Percentiles rank a stretch among this genome's conserved stretches.
Evolutionary conservation across 1,140 invertebrate species (phyloP).

Genomic region (Drosophila ohnishii): DNA sequence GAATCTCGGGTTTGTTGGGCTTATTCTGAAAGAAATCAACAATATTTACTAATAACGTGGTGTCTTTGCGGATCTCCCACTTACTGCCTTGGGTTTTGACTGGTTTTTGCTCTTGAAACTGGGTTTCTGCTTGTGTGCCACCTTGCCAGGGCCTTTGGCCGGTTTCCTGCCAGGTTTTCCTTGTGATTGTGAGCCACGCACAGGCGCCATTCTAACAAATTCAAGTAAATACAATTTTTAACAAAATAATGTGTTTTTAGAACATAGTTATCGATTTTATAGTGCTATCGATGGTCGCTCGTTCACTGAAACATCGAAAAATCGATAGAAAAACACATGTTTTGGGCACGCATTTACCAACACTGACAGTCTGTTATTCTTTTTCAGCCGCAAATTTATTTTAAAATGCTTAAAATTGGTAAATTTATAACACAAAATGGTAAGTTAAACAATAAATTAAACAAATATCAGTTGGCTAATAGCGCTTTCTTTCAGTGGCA

Average conservation of each 20-base stretch:
- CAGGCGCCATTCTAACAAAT: slow-evolving; percentile 1
- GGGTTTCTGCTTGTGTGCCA: slow-evolving; percentile 32
- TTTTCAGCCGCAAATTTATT: neutral
- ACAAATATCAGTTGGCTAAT: neutral
- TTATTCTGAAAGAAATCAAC: slow-evolving; percentile 39
- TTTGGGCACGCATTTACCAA: neutral
- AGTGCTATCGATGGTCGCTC: slow-evolving; percentile 6
- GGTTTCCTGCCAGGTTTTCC: slow-evolving; percentile 35
- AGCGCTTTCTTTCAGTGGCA: neutral
- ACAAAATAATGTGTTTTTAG: slow-evolving; percentile 14
- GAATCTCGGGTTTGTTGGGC: slow-evolving; percentile 64
- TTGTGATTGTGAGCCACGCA: slow-evolving; percentile 4
- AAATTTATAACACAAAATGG: slow-evolving; percentile 54
- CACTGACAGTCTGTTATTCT: slow-evolving; percentile 23
- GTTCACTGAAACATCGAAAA: too few relatives aligned
- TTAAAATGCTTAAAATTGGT: slow-evolving; percentile 61
- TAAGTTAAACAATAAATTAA: slow-evolving; percentile 16
- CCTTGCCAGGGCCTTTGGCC: slow-evolving; percentile 22
- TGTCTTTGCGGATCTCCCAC: neutral
- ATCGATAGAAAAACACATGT: slow-evolving; percentile 6
- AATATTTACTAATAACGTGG: too few relatives aligned
- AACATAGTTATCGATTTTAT: neutral
- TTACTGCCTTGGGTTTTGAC: slow-evolving; percentile 42
- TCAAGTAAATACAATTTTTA: slow-evolving; percentile 8
- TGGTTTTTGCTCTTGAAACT: slow-evolving; percentile 57